These are phyloP conservation scores for Lagopus leucura DNA, from an alignment of 2,113 vertebrate species.

Conservation along the genomic window DNA sequence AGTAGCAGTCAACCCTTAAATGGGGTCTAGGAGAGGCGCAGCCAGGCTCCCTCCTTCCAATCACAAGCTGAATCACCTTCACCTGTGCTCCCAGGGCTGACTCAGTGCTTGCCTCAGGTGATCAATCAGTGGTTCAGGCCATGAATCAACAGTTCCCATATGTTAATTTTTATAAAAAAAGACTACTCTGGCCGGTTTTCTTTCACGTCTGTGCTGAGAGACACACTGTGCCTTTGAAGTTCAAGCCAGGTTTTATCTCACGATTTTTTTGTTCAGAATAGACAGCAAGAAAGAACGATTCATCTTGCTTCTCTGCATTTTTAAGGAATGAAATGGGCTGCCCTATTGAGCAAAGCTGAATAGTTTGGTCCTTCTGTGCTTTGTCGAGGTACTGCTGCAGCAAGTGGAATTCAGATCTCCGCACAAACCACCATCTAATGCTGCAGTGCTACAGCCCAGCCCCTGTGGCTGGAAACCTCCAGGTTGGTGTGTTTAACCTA, in stretches of 20 bases:
- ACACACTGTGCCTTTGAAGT: neutral
- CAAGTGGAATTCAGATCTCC: neutral
- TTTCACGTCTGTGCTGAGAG: neutral
- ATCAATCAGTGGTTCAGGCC: too few species aligned
- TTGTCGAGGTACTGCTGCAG: neutral
- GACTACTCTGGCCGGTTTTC: neutral
- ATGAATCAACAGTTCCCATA: neutral
- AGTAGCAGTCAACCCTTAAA: too few species aligned
- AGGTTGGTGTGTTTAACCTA: neutral
- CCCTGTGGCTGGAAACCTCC: neutral
- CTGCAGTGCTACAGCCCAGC: neutral
- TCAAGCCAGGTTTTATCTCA: neutral
- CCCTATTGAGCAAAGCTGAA: neutral
- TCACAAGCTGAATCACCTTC: too few species aligned
- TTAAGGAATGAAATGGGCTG: neutral
- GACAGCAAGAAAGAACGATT: neutral
- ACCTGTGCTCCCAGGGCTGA: too few species aligned
- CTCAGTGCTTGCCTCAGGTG: too few species aligned
- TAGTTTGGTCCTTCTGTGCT: neutral
- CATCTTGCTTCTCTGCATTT: conserved; percentile 20
- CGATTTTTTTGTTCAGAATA: neutral
- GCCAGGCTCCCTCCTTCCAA: too few species aligned
- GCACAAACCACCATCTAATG: neutral
- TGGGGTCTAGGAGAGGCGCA: too few species aligned
- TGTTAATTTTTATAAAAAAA: neutral